Evolutionary conservation across 2,797 vertebrate genomes (phyloP).

Genomic region (Pseudochirops cupreus): DNA sequence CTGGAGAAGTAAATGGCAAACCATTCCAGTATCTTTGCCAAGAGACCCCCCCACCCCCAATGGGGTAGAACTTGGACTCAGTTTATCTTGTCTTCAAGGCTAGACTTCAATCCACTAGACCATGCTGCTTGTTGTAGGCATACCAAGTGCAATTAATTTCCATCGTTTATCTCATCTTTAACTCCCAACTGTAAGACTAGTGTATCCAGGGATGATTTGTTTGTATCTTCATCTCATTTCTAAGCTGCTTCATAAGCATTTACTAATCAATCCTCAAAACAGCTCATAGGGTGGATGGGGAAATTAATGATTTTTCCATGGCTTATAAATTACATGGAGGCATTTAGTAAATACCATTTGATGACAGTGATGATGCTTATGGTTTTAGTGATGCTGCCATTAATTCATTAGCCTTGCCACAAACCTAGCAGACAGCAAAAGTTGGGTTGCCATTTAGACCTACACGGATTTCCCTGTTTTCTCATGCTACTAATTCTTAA

Average conservation of each 20-base stretch:
- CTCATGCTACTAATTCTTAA: not conserved
- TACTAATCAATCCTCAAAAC: constrained; percentile 35
- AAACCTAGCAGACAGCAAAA: constrained; percentile 35
- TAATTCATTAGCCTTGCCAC: not conserved
- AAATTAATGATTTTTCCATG: constrained; percentile 64
- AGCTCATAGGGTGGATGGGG: constrained; percentile 26
- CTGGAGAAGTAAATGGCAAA: not conserved
- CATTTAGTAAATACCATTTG: constrained; percentile 47
- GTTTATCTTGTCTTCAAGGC: not conserved
- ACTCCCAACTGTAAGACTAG: constrained; percentile 18
- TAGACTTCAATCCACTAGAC: not conserved
- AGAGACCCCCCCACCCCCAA: not conserved
- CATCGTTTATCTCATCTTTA: constrained; percentile 19
- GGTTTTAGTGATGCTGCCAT: not conserved
- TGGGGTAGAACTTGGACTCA: not conserved
- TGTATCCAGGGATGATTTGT: constrained; percentile 57
- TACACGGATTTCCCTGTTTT: not conserved
- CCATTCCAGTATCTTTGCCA: not conserved
- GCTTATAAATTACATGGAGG: constrained; percentile 55
- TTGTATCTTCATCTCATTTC: constrained; percentile 34
- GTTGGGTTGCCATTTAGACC: not conserved
- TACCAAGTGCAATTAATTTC: constrained; percentile 14
- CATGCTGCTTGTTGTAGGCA: constrained; percentile 8
- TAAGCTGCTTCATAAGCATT: constrained; percentile 40
- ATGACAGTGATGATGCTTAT: constrained; percentile 17